Conservation (phyloP, 2,113 vertebrate genomes). For the Ifrita kowaldi region DNA sequence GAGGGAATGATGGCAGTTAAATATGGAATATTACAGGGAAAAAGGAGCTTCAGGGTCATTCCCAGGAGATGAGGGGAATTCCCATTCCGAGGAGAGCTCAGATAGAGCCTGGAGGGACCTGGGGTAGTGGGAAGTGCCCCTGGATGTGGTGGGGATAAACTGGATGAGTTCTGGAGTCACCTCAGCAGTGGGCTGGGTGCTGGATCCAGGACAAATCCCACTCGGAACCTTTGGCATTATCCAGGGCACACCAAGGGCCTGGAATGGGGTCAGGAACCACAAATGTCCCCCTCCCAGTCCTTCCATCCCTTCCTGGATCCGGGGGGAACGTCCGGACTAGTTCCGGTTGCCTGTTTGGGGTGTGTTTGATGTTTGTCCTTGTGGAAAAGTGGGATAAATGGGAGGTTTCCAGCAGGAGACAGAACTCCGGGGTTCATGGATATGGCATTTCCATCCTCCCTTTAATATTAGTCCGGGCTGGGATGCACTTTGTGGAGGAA, state of each 20-base stretch:
- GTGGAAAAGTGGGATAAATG: neutral
- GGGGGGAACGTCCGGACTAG: neutral
- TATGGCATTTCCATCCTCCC: neutral
- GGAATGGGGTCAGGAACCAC: neutral
- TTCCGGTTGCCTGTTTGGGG: neutral
- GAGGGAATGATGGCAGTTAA: neutral
- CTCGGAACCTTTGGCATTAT: neutral
- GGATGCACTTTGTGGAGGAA: neutral
- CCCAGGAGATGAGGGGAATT: neutral
- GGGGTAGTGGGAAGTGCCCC: neutral
- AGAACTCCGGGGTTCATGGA: neutral
- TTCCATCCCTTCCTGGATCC: neutral
- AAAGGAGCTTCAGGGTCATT: neutral
- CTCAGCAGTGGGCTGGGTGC: rapidly evolving
- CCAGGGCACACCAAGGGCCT: rapidly evolving
- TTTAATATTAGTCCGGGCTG: neutral
- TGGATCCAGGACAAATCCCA: neutral
- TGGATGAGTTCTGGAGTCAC: neutral
- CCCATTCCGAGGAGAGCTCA: neutral
- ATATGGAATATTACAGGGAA: neutral
- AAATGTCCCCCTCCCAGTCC: neutral
- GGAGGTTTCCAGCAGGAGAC: neutral
- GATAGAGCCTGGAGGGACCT: neutral
- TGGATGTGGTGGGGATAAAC: neutral
- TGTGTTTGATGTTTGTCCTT: neutral